Evolutionary conservation across 2,113 vertebrate genomes (phyloP), one percentile per base, ranked within the genome.

Genomic region (Colius striatus): DNA sequence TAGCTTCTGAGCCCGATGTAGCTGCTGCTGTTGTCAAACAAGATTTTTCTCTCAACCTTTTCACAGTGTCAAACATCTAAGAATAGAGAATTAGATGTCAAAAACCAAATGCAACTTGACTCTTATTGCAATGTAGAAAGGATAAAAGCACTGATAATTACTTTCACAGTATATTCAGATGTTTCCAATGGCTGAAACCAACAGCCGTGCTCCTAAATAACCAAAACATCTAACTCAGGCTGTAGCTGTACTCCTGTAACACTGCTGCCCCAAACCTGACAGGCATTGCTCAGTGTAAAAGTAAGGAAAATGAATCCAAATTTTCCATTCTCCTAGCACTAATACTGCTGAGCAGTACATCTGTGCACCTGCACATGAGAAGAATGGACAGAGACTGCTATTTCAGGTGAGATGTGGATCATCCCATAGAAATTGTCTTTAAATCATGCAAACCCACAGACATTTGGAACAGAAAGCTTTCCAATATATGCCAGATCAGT

Each of bases 1-100:
- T 85, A 71, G 97, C 97, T 80, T 99, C 99, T 90, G 97, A 91
- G 79, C 96, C 97, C 83, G 98, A 97, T 41, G 98, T 94, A 79
- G 97, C 55, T n/a, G 97, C 94, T 57, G 98, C 96, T 78, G 98
- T 90, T 53, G 98, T 91, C 84, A 99, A 98, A 95, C 96, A 98
- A 51, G 98, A 99, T 93, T 99, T 99, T 97, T 99, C 99, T 97
- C 99, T 98, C 92, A 99, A 95, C 96, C 98, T 98, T 97, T 99
- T 99, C 82, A 99, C 98, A 54, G 97, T 98, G 89, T 99, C 99
- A 98, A 99, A 99, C 98, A 99, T 99, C 99, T 99, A 80, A 72
- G 84, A 97, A 96, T 19, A 97, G 50, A 85, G 53, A 84, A 16
- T 45, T 65, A 82, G 60, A 90, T 63, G 75, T 95, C 91, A 94